phyloP scores from a whole-genome alignment of 2,888 invertebrate genomes.

The Oligia fasciuncula region DNA sequence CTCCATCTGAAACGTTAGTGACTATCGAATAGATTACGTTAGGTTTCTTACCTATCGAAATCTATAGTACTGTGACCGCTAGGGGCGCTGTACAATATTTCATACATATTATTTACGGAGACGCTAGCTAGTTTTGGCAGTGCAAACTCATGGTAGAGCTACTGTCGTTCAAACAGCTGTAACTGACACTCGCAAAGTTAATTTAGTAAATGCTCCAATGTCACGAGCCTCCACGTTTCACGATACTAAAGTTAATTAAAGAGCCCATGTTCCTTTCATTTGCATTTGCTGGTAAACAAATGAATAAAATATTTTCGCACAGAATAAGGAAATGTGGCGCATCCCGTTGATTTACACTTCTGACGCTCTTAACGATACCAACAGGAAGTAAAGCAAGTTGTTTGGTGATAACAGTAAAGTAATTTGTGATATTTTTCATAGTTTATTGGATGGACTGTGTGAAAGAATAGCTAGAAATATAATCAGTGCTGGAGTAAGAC shows the following conservation, averaged over 20 bases:
- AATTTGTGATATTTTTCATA: not conserved
- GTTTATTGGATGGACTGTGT: not conserved
- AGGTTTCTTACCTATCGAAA: too few relatives aligned
- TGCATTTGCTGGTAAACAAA: conserved; percentile 34
- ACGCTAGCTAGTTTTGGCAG: too few relatives aligned
- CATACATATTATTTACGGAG: too few relatives aligned
- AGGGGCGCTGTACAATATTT: too few relatives aligned
- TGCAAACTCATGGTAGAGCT: too few relatives aligned
- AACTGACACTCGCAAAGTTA: conserved; percentile 26
- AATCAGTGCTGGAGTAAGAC: too few relatives aligned
- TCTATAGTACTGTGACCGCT: too few relatives aligned
- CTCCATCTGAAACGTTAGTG: not conserved
- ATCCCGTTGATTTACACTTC: not conserved
- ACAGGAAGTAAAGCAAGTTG: not conserved
- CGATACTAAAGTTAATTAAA: conserved; percentile 32
- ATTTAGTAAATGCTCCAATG: conserved; percentile 32
- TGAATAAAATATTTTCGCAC: conserved; percentile 33
- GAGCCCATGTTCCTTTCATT: conserved; percentile 27
- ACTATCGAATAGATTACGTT: too few relatives aligned
- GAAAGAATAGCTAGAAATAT: too few relatives aligned
- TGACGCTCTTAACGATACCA: not conserved
- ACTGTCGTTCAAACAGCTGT: conserved; percentile 8
- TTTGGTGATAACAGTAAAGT: not conserved
- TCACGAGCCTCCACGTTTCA: conserved; percentile 12
- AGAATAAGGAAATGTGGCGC: not conserved